phyloP scores from a whole-genome alignment of 2,797 vertebrate genomes.

The Falco rusticolus region DNA sequence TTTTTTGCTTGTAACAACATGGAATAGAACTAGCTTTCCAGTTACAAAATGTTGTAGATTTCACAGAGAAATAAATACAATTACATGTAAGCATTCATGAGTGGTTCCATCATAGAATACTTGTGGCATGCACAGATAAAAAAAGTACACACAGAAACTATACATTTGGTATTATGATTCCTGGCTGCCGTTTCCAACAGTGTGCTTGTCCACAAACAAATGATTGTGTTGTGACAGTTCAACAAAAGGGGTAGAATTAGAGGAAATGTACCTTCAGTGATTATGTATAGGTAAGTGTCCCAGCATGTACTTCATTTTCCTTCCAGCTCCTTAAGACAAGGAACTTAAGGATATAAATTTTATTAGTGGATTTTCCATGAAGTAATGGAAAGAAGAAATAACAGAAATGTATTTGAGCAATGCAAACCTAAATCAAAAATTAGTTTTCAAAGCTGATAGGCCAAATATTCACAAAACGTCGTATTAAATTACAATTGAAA shows the following conservation, averaged over 20 bases:
- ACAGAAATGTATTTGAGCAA: neutral
- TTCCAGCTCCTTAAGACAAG: neutral
- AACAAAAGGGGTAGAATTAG: neutral
- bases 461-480: neutral
- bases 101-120: neutral
- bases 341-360: neutral
- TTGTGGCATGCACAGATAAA: neutral
- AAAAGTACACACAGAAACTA: neutral
- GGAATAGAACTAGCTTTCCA: neutral
- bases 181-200: neutral
- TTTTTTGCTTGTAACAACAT: neutral
- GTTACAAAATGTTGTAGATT: neutral
- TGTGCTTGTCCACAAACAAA: neutral
- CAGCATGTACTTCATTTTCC: neutral
- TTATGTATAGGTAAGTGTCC: neutral
- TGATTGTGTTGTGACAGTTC: neutral
- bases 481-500: neutral
- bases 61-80: neutral
- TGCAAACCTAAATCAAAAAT: neutral
- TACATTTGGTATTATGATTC: neutral
- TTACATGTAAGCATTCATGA: neutral
- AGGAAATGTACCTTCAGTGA: neutral
- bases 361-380: neutral
- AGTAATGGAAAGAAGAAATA: neutral
- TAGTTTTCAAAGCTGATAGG: neutral